Conservation (phyloP, 2,113 vertebrate genomes). For the Phyllostomus hastatus region DNA sequence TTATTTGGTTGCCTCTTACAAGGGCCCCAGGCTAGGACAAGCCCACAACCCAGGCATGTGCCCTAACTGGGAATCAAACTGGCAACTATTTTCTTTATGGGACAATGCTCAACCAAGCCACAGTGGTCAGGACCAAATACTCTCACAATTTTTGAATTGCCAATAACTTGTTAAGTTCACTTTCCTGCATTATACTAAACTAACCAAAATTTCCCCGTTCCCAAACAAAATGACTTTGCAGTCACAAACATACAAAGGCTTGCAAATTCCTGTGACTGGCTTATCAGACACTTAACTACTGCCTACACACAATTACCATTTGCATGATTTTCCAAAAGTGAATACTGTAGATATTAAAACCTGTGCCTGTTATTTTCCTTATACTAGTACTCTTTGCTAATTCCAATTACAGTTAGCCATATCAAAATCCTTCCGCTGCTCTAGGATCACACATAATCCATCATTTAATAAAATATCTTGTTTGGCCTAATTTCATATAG, state of each 20-base stretch:
- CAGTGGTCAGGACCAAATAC: too few species aligned
- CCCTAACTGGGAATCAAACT: too few species aligned
- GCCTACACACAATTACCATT: background rate
- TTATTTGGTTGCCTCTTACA: too few species aligned
- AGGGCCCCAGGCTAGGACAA: too few species aligned
- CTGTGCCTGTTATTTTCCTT: background rate
- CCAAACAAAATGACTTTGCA: background rate
- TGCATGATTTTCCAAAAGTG: background rate
- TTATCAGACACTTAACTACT: background rate
- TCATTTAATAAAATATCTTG: background rate
- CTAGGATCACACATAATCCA: background rate
- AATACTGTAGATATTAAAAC: background rate
- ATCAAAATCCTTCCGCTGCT: background rate
- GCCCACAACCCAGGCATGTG: too few species aligned
- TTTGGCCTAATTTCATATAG: background rate
- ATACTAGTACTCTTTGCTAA: background rate
- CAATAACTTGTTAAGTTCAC: background rate
- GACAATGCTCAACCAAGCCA: too few species aligned
- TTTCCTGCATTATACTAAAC: background rate
- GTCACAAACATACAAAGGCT: background rate
- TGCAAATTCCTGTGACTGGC: background rate
- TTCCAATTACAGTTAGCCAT: background rate
- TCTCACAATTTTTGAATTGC: background rate
- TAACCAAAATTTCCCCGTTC: background rate
- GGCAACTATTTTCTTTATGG: too few species aligned